phyloP scores from a whole-genome alignment of 1,140 invertebrate species.

The Listronotus oregonensis region DNA sequence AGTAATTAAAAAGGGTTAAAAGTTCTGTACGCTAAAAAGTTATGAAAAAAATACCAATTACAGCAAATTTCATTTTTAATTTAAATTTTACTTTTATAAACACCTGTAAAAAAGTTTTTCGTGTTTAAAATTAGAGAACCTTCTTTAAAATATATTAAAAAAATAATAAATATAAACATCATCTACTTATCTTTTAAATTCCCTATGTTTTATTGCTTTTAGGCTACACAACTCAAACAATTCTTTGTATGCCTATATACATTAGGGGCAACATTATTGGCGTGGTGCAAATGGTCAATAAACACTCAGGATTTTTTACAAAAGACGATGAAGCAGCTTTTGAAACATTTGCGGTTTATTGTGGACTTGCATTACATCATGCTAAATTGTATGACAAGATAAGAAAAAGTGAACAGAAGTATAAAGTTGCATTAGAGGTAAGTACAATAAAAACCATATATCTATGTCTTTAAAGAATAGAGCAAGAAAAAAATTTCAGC shows the following conservation, averaged over 20 bases:
- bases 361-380: constrained; percentile 82
- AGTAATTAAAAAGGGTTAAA: too few species aligned
- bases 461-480: background rate
- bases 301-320: constrained; percentile 70
- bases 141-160: too few species aligned
- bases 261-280: constrained; percentile 72
- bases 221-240: constrained; percentile 72
- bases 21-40: too few species aligned
- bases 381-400: constrained; percentile 87
- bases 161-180: too few species aligned
- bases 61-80: too few species aligned
- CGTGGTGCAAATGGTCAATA: constrained; percentile 89
- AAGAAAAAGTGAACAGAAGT: constrained; percentile 80
- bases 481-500: too few species aligned
- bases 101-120: too few species aligned
- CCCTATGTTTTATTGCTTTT: too few species aligned
- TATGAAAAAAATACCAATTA: too few species aligned
- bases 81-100: too few species aligned
- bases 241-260: constrained; percentile 86
- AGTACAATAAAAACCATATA: background rate
- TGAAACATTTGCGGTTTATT: constrained; percentile 83
- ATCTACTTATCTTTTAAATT: too few species aligned
- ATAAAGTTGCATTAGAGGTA: constrained; percentile 66
- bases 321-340: constrained; percentile 81
- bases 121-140: too few species aligned